Conservation (phyloP, 2,888 invertebrate genomes). For the Leistus spinibarbis region DNA sequence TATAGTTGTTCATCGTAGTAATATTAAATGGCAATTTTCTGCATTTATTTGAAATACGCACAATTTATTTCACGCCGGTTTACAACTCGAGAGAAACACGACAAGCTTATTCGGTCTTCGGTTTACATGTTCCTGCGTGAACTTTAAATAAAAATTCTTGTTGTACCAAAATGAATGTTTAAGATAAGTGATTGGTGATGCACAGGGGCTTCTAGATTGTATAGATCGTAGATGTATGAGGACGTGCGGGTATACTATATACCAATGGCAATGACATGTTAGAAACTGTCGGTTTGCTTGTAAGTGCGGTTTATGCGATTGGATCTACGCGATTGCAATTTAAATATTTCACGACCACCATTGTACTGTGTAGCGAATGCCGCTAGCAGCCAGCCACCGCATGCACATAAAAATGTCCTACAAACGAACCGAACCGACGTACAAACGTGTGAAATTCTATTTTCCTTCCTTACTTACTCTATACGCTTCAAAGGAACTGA, state of each 20-base stretch:
- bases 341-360: neutral
- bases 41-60: too few species aligned
- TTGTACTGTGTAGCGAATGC: neutral
- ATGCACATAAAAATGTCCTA: neutral
- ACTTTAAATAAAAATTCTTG: neutral
- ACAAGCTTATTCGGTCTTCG: too few species aligned
- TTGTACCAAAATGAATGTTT: neutral
- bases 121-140: too few species aligned
- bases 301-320: neutral
- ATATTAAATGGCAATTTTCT: too few species aligned
- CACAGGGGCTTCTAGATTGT: neutral
- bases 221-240: neutral
- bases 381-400: neutral
- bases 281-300: too few species aligned
- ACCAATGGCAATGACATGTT: neutral
- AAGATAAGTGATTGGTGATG: neutral
- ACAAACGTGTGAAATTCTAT: neutral
- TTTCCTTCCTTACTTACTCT: neutral
- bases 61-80: too few species aligned
- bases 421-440: neutral
- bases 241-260: too few species aligned
- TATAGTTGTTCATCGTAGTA: too few species aligned
- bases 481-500: too few species aligned
- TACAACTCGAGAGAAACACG: too few species aligned
- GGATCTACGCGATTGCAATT: neutral